Evolutionary conservation across 2,113 vertebrate species (phyloP).

Genomic region (Semnornis frantzii): DNA sequence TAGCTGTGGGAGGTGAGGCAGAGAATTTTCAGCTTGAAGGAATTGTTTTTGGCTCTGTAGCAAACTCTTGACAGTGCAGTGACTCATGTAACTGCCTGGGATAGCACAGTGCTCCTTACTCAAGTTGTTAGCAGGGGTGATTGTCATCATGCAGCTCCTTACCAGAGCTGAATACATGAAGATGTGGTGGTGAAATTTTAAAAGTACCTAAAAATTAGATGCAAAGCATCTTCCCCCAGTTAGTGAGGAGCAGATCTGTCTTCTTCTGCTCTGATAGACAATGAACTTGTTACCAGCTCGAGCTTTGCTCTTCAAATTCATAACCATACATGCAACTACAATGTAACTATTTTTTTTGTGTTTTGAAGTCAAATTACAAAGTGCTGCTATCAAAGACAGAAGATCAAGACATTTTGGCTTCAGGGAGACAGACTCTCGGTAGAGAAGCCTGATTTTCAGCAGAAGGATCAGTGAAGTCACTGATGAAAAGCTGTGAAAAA

Average conservation of each 20-base stretch:
- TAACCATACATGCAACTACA: rapidly evolving
- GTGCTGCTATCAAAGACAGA: background rate
- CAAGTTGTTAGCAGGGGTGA: background rate
- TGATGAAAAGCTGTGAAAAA: background rate
- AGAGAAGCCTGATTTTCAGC: background rate
- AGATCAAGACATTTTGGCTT: background rate
- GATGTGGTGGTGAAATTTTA: background rate
- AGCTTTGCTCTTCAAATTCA: background rate
- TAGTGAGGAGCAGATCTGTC: too few relatives aligned
- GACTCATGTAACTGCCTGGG: background rate
- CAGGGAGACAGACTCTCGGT: too few relatives aligned
- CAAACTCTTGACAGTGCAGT: background rate
- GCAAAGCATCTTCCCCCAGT: background rate
- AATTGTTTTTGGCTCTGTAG: background rate
- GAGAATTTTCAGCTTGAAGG: background rate
- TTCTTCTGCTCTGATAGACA: background rate
- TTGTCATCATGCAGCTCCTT: background rate
- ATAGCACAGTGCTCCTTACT: background rate
- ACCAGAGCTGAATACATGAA: background rate
- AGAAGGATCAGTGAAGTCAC: background rate
- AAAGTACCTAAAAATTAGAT: background rate
- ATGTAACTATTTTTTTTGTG: background rate
- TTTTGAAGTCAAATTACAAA: background rate
- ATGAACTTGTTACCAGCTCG: background rate
- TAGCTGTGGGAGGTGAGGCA: background rate